phyloP scores from a whole-genome alignment of 2,888 invertebrate species.

The Hirudinaria manillensis region DNA sequence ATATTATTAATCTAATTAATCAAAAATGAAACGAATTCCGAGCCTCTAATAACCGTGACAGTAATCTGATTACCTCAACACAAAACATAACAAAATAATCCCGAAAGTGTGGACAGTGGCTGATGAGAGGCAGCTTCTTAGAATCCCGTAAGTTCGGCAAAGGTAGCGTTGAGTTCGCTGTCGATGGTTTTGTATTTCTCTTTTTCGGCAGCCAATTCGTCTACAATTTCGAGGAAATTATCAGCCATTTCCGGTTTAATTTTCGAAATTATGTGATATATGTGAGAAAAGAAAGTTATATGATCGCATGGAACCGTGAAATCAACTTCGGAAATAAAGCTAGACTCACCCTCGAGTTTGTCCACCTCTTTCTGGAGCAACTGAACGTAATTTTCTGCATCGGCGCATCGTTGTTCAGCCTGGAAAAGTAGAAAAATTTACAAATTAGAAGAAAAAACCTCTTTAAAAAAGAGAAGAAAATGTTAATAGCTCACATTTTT shows the following conservation, averaged over 20 bases:
- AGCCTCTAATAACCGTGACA: too few relatives aligned
- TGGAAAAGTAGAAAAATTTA: conserved; percentile 53
- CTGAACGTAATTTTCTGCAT: conserved; percentile 61
- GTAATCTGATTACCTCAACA: too few relatives aligned
- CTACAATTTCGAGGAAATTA: conserved; percentile 13
- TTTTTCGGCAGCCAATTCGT: conserved; percentile 32
- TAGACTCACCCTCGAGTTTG: conserved; percentile 31
- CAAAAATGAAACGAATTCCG: too few relatives aligned
- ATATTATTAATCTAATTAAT: too few relatives aligned
- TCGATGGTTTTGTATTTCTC: conserved; percentile 35
- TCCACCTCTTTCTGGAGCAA: conserved; percentile 34
- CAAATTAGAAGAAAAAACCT: background rate
- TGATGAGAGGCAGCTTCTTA: conserved; percentile 12
- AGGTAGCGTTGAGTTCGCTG: conserved; percentile 34
- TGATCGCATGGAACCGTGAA: background rate
- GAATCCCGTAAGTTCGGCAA: conserved; percentile 35
- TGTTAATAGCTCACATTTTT: conserved; percentile 45
- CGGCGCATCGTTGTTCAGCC: conserved; percentile 99
- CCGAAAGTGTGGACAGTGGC: too few relatives aligned
- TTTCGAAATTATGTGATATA: background rate
- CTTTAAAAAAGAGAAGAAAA: background rate
- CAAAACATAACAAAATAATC: too few relatives aligned
- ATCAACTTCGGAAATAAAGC: background rate
- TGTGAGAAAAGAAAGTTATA: background rate
- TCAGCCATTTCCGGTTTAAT: background rate